A percentile compares a stretch with the other conserved stretches of the same genome.
These are phyloP conservation scores for Myotis lucifugus DNA, from an alignment of 2,113 vertebrate genomes.

Conservation along the genomic window DNA sequence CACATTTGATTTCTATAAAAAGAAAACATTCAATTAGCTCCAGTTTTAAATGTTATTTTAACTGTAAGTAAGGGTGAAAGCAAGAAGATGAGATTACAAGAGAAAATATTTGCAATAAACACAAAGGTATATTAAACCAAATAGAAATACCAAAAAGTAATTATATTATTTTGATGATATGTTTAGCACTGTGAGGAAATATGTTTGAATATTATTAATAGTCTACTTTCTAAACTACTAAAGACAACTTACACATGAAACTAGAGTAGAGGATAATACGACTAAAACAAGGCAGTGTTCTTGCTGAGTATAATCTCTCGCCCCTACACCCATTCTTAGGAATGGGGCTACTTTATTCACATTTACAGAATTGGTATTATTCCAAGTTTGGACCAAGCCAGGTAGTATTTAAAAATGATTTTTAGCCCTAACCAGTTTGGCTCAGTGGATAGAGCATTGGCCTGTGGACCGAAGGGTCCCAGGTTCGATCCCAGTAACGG, in stretches of 20 bases:
- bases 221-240: background rate
- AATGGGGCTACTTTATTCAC: background rate
- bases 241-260: background rate
- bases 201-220: background rate
- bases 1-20: background rate
- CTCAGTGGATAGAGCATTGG: too few relatives aligned
- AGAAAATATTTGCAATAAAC: constrained; percentile 20
- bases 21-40: background rate
- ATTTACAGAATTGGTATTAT: constrained; percentile 13
- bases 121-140: background rate
- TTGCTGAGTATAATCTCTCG: background rate
- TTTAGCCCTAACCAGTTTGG: background rate
- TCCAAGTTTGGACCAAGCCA: background rate
- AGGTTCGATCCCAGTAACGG: too few relatives aligned
- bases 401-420: constrained; percentile 7
- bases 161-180: background rate
- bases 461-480: too few relatives aligned
- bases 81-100: background rate
- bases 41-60: constrained; percentile 8
- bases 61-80: background rate
- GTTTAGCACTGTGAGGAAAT: background rate
- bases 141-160: background rate
- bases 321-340: background rate
- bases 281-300: background rate
- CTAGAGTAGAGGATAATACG: background rate